A percentile compares a stretch with the other conserved stretches of the same genome.
These are phyloP conservation scores for Leistus spinibarbis DNA, from an alignment of 2,888 invertebrate genomes.

Conservation along the genomic window DNA sequence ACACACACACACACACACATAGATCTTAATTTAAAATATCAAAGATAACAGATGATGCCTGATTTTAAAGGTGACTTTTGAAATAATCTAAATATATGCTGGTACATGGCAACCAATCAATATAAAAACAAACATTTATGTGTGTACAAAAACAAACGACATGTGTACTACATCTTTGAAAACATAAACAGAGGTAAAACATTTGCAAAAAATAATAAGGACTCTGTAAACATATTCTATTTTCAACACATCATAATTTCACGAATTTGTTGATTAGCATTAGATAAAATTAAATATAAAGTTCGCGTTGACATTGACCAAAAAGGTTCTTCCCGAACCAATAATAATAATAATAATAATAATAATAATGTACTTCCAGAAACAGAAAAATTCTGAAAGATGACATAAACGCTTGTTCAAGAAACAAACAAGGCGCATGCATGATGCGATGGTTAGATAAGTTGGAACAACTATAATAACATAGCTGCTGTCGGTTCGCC, in stretches of 20 bases:
- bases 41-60: not conserved
- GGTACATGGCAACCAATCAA: not conserved
- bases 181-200: not conserved
- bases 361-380: too few relatives aligned
- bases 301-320: too few relatives aligned
- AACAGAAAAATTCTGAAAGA: too few relatives aligned
- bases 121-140: not conserved
- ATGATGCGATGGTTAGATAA: not conserved
- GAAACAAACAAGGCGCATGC: not conserved
- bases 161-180: not conserved
- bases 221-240: not conserved
- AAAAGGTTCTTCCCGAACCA: too few relatives aligned
- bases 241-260: not conserved
- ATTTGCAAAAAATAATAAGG: not conserved
- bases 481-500: not conserved
- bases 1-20: too few relatives aligned
- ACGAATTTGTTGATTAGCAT: not conserved
- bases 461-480: slow-evolving; percentile 10
- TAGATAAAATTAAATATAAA: too few relatives aligned
- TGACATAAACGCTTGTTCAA: too few relatives aligned
- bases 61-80: not conserved
- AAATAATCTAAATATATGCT: not conserved
- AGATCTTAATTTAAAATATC: not conserved
- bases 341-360: too few relatives aligned
- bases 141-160: not conserved